These are phyloP conservation scores for Picathartes gymnocephalus DNA, from an alignment of 2,113 vertebrate species.

Conservation along the genomic window DNA sequence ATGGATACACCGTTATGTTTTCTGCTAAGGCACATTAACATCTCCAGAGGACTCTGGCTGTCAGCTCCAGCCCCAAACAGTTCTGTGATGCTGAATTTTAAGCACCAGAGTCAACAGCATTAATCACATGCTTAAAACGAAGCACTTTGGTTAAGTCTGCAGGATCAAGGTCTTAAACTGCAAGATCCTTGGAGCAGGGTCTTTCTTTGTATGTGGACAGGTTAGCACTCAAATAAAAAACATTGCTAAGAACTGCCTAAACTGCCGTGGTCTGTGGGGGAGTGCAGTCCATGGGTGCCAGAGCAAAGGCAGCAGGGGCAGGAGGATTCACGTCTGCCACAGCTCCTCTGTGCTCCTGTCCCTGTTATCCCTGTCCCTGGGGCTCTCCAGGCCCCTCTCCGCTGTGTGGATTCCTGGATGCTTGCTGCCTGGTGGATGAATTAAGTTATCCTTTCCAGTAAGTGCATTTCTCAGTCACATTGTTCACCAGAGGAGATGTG, in stretches of 20 bases:
- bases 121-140: background rate
- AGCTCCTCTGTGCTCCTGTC: background rate
- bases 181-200: background rate
- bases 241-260: background rate
- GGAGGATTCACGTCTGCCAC: background rate
- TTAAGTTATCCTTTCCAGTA: slow-evolving; percentile 62
- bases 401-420: background rate
- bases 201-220: background rate
- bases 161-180: slow-evolving; percentile 31
- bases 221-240: background rate
- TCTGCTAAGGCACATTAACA: slow-evolving; percentile 41
- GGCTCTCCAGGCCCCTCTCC: background rate
- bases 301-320: background rate
- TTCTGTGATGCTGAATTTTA: slow-evolving; percentile 43
- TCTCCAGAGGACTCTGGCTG: slow-evolving; percentile 15
- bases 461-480: slow-evolving; percentile 52
- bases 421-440: slow-evolving; percentile 1
- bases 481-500: slow-evolving; percentile 48
- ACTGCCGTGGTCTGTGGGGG: background rate
- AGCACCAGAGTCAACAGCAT: slow-evolving; percentile 37
- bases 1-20: slow-evolving; percentile 39
- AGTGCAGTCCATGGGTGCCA: background rate
- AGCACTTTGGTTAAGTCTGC: background rate
- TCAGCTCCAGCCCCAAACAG: slow-evolving; percentile 42
- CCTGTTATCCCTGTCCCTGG: accelerated